phyloP scores from a whole-genome alignment of 2,888 invertebrate species.

The Andrena minutula region DNA sequence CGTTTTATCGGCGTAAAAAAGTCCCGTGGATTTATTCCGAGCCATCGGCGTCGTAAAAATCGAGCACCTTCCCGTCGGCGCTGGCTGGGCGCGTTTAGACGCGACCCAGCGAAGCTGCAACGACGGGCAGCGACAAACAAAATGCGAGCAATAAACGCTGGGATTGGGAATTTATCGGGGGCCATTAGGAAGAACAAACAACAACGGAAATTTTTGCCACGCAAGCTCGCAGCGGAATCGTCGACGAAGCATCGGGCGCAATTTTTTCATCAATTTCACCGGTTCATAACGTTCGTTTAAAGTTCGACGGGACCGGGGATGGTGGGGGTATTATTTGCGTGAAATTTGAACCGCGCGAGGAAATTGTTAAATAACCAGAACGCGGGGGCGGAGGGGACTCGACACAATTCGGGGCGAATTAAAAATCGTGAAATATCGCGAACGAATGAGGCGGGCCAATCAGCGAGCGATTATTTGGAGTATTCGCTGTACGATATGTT shows the following conservation, averaged over 20 bases:
- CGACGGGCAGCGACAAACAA: constrained; percentile 23
- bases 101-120: constrained; percentile 4
- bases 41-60: constrained; percentile 44
- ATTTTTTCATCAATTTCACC: background rate
- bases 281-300: background rate
- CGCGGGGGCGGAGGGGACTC: background rate
- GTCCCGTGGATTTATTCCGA: constrained; percentile 31
- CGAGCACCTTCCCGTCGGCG: constrained; percentile 7
- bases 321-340: background rate
- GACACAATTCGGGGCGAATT: constrained; percentile 5
- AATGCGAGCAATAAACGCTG: constrained; percentile 29
- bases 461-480: constrained; percentile 15
- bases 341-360: background rate
- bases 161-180: constrained; percentile 22
- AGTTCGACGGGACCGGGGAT: background rate
- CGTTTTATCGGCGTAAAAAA: constrained; percentile 5
- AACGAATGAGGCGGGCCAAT: background rate
- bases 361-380: constrained; percentile 7
- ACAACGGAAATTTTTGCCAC: background rate
- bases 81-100: constrained; percentile 10
- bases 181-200: background rate
- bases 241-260: background rate
- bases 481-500: constrained; percentile 7
- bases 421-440: constrained; percentile 24
- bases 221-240: background rate